A percentile compares a stretch with the other conserved stretches of the same genome.
Evolutionary conservation across 2,113 vertebrate genomes (phyloP).

Genomic region (Crotalus horridus): DNA sequence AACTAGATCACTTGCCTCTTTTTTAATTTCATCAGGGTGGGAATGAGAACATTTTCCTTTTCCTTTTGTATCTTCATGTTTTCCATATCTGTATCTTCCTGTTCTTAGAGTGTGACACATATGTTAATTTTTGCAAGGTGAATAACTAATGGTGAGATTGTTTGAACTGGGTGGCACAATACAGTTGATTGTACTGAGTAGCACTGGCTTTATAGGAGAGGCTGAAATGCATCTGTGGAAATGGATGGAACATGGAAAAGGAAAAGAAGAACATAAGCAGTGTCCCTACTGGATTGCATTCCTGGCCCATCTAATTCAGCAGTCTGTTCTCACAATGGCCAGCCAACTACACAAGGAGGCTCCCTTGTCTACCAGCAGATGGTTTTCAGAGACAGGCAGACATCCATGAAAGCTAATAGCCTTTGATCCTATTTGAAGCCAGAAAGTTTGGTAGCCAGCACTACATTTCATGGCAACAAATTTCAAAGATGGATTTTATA

Average conservation of each 20-base stretch:
- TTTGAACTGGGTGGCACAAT: not conserved
- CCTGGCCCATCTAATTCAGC: not conserved
- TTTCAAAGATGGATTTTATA: not conserved
- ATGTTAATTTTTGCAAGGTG: not conserved
- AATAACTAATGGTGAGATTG: not conserved
- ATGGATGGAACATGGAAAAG: not conserved
- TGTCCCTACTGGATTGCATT: not conserved
- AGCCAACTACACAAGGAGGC: not conserved
- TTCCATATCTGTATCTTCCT: not conserved
- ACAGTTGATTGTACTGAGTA: not conserved
- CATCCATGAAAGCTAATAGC: not conserved
- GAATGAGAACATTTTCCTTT: not conserved
- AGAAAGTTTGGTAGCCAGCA: not conserved
- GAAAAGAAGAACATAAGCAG: not conserved
- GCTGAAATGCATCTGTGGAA: not conserved
- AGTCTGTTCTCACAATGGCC: not conserved
- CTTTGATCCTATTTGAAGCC: not conserved
- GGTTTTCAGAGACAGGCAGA: not conserved
- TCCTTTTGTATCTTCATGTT: not conserved
- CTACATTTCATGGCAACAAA: not conserved
- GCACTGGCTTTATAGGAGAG: not conserved
- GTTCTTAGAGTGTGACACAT: not conserved
- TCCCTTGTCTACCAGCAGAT: not conserved
- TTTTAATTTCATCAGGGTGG: not conserved
- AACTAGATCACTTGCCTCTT: not conserved